phyloP scores from a whole-genome alignment of 2,888 invertebrate species.

The Brachypterus glaber region DNA sequence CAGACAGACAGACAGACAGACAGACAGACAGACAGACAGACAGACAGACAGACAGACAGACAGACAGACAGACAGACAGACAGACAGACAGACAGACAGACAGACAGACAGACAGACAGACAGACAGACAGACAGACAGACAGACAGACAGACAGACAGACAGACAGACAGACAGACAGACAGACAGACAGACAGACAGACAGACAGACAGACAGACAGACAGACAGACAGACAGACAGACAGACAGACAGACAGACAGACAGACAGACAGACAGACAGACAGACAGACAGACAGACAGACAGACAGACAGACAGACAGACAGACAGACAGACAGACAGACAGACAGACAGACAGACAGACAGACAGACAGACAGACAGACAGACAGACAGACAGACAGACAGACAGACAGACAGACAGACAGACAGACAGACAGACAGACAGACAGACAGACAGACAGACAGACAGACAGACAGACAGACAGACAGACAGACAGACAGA shows the following conservation, averaged over 20 bases:
- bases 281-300: conserved; percentile 21
- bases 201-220: conserved; percentile 22
- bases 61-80: conserved; percentile 6
- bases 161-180: conserved; percentile 21
- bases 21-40: too few relatives aligned
- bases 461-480: conserved; percentile 2
- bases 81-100: conserved; percentile 6
- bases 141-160: conserved; percentile 32
- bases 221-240: conserved; percentile 22
- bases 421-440: conserved; percentile 2
- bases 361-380: conserved; percentile 20
- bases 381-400: conserved; percentile 13
- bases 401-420: conserved; percentile 2
- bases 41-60: conserved; percentile 3
- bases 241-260: conserved; percentile 23
- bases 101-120: conserved; percentile 6
- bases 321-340: conserved; percentile 23
- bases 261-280: conserved; percentile 22
- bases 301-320: conserved; percentile 21
- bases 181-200: conserved; percentile 20
- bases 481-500: conserved; percentile 2
- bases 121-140: conserved; percentile 12
- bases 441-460: conserved; percentile 2
- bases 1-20: too few relatives aligned
- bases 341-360: conserved; percentile 22